Conservation (phyloP, 1,140 invertebrate species). For the Diachasma alloeum region DNA sequence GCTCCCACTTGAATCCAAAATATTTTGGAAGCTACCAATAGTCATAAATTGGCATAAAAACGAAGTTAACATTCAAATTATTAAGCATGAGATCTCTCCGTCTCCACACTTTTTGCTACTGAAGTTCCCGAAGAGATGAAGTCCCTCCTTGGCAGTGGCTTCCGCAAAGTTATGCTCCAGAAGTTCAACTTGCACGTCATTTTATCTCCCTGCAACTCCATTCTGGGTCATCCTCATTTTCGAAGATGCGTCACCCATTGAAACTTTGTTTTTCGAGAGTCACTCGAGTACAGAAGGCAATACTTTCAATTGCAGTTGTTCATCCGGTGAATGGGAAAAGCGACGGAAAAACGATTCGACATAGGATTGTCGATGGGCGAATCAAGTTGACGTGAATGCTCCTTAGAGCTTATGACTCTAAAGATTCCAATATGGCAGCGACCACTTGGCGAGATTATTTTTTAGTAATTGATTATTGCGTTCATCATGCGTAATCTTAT, state of each 20-base stretch:
- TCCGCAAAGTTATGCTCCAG: background rate
- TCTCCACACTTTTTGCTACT: background rate
- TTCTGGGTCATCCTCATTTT: background rate
- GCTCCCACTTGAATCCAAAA: too few relatives aligned
- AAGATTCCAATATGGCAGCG: too few relatives aligned
- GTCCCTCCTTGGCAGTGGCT: background rate
- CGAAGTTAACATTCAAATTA: background rate
- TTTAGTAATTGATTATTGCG: too few relatives aligned
- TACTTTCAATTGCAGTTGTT: background rate
- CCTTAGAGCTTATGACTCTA: too few relatives aligned
- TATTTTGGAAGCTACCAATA: background rate
- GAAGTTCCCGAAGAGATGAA: background rate
- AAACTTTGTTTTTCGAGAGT: background rate
- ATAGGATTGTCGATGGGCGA: too few relatives aligned
- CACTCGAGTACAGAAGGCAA: background rate
- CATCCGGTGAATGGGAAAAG: background rate
- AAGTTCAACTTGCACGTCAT: constrained; percentile 1
- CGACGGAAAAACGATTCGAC: too few relatives aligned
- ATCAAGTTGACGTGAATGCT: background rate
- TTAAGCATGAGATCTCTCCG: too few relatives aligned
- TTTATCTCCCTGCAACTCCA: background rate
- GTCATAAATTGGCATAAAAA: background rate
- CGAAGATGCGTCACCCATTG: background rate
- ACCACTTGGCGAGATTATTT: background rate
- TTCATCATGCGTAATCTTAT: too few relatives aligned